phyloP scores from a whole-genome alignment of 1,140 invertebrate species.

The Drosophila saltans region DNA sequence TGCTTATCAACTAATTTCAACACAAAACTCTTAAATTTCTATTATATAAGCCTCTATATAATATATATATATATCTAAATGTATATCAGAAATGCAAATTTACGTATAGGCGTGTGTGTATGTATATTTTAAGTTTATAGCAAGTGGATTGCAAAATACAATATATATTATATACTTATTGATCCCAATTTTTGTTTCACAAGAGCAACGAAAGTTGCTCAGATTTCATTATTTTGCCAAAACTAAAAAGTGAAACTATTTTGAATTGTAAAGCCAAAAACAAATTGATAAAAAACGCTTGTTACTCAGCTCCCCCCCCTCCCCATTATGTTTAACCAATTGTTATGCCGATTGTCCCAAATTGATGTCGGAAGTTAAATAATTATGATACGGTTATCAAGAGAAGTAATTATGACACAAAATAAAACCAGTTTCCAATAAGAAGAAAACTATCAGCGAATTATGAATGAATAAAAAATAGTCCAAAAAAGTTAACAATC shows the following conservation, averaged over 20 bases:
- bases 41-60: constrained; percentile 27
- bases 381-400: constrained; percentile 3
- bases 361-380: constrained; percentile 10
- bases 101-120: constrained; percentile 21
- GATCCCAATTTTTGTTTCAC: constrained; percentile 2
- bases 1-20: constrained; percentile 28
- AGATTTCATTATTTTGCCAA: constrained; percentile 10
- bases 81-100: constrained; percentile 29
- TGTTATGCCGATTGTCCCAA: constrained; percentile 29
- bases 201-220: constrained; percentile 1
- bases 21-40: constrained; percentile 38
- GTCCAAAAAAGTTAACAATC: not conserved
- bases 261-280: constrained; percentile 21
- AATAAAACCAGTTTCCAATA: constrained; percentile 5
- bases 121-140: constrained; percentile 40
- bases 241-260: constrained; percentile 42
- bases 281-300: constrained; percentile 24
- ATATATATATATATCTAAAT: not conserved
- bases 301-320: not conserved
- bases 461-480: not conserved
- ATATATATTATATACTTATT: constrained; percentile 30
- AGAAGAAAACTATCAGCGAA: not conserved
- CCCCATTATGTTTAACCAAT: not conserved
- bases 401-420: constrained; percentile 3
- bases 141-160: constrained; percentile 43